These are phyloP conservation scores for Holothuria leucospilota DNA, from an alignment of 53 echinoderm and acorn worm species.

Conservation along the genomic window DNA sequence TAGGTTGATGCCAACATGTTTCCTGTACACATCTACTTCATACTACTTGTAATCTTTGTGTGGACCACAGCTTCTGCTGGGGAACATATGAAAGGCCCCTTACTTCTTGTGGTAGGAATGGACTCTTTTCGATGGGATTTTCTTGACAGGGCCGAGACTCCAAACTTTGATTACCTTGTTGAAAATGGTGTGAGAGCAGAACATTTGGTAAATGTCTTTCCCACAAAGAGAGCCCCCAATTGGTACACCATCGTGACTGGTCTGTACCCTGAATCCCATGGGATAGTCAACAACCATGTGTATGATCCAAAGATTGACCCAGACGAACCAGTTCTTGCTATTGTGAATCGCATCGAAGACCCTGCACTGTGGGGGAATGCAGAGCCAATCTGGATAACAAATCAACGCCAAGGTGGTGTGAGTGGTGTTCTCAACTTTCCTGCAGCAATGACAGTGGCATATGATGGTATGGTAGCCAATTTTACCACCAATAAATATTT, in stretches of 20 bases:
- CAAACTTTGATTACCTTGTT: conserved; percentile 77
- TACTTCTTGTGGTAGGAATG: conserved; percentile 81
- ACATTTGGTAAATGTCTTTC: conserved; percentile 72
- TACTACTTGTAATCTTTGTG: too few relatives aligned
- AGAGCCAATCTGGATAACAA: conserved; percentile 94
- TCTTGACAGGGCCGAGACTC: conserved; percentile 70
- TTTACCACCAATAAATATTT: conserved; percentile 53
- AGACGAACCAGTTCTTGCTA: conserved; percentile 12
- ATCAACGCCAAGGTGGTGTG: conserved; percentile 76
- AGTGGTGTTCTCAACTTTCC: conserved; percentile 75
- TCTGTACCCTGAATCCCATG: conserved; percentile 88
- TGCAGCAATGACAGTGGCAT: conserved; percentile 64
- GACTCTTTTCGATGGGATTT: conserved; percentile 95
- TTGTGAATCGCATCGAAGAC: conserved; percentile 9
- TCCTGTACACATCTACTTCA: too few relatives aligned
- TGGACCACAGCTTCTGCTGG: too few relatives aligned
- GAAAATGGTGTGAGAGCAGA: conserved; percentile 71
- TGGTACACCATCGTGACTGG: conserved; percentile 88
- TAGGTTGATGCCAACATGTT: too few relatives aligned
- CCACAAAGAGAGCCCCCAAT: conserved; percentile 92
- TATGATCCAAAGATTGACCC: conserved; percentile 74
- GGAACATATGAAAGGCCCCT: conserved; percentile 13
- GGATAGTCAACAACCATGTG: conserved; percentile 83
- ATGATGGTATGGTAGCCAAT: conserved; percentile 62
- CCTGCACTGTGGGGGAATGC: conserved; percentile 73